Percentiles rank a stretch among this genome's conserved stretches.
Evolutionary conservation across 2,797 vertebrate species (phyloP).

Genomic region (Mormyrops attenuatus): DNA sequence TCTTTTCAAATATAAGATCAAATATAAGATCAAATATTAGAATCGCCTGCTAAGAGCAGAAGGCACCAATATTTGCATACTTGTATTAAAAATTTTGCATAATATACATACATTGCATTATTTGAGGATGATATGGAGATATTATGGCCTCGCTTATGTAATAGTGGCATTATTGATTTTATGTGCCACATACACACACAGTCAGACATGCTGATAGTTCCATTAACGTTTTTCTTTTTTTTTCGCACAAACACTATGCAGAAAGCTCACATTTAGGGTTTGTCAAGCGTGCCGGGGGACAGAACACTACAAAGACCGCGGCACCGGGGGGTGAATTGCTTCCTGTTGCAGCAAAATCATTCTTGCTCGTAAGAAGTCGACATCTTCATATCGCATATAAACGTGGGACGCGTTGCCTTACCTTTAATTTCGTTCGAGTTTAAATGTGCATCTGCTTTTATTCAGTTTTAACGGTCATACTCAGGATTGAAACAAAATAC

Average conservation of each 20-base stretch:
- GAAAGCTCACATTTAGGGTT: background rate
- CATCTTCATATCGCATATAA: slow-evolving; percentile 5
- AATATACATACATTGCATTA: background rate
- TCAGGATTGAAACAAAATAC: background rate
- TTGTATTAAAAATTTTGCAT: background rate
- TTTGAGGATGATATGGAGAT: background rate
- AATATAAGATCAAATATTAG: too few relatives aligned
- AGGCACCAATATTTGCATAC: background rate
- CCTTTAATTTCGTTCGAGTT: background rate
- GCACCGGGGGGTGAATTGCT: background rate
- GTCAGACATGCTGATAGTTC: background rate
- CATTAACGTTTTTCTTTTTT: background rate
- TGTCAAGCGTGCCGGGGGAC: background rate
- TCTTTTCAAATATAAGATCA: background rate
- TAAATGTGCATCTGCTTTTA: background rate
- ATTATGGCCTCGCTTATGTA: background rate
- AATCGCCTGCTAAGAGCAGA: background rate
- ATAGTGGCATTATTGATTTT: background rate
- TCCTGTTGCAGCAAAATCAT: background rate
- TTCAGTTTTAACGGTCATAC: background rate
- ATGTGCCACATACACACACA: background rate
- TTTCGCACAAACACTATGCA: background rate
- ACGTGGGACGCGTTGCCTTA: background rate
- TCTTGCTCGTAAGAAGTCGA: background rate
- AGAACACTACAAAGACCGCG: background rate